phyloP scores from a whole-genome alignment of 1,140 invertebrate species.

The Zaprionus kolodkinae region DNA sequence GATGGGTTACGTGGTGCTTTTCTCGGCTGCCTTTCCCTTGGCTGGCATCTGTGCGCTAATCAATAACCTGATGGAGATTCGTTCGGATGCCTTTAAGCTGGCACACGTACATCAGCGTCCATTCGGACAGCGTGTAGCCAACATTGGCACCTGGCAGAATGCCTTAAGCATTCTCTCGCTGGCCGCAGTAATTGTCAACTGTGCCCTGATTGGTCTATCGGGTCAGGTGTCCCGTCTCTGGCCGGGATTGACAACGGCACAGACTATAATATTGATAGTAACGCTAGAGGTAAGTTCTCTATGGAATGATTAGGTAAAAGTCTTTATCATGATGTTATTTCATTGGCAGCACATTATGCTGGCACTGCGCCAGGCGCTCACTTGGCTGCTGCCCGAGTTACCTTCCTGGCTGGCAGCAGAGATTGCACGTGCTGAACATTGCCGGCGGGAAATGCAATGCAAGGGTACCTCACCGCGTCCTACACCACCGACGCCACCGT shows the following conservation, averaged over 20 bases:
- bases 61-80: conserved; percentile 97
- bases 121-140: conserved; percentile 94
- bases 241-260: conserved; percentile 92
- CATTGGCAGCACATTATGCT: conserved; percentile 92
- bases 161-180: conserved; percentile 97
- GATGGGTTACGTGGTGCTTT: conserved; percentile 97
- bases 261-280: conserved; percentile 95
- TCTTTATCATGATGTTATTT: neutral
- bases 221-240: conserved; percentile 95
- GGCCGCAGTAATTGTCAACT: conserved; percentile 96
- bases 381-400: conserved; percentile 95
- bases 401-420: conserved; percentile 95
- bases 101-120: conserved; percentile 97
- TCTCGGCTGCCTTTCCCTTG: conserved; percentile 97
- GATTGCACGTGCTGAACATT: conserved; percentile 93
- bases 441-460: conserved; percentile 89
- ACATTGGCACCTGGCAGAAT: conserved; percentile 98
- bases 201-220: conserved; percentile 95
- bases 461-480: conserved; percentile 82
- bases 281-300: conserved; percentile 88
- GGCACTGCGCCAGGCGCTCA: conserved; percentile 88
- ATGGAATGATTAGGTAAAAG: neutral
- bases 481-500: conserved; percentile 82
- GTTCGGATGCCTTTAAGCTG: conserved; percentile 98
- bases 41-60: conserved; percentile 96